Base-by-base conservation (phyloP, 1,140 invertebrate species). In the Drosophila pachea region DNA sequence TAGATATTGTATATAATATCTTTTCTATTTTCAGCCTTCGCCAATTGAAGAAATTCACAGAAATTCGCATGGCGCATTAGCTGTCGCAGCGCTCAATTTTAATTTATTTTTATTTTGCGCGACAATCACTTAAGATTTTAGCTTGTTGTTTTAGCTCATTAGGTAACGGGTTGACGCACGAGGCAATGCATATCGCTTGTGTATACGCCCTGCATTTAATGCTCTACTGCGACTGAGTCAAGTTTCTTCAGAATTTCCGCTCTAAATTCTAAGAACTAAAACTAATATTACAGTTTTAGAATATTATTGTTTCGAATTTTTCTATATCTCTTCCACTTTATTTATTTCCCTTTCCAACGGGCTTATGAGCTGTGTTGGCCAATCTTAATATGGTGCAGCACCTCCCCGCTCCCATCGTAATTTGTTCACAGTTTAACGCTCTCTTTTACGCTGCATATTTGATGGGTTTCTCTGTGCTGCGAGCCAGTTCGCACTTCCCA, bases 41-140 rank as follows among this genome's bases (percentile, higher is more conserved):
- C 2, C 38, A 42, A 29, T 59, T 67, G 48, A 8, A 14, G 35
- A 42, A 75, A 68, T 83, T 83, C 79, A 61, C 32, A 76, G 79
- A 83, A 83, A 79, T 76, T 74, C 12, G 47, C 64, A 86, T 86
- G 86, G 49, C 64, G 49, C 48, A 63, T 72, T 70, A 48, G 38
- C 53, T 43, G 53, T 32, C 38, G 12, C 38, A 43, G 4, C 29
- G 29, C 2, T 7, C 4, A n/a, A 40, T 50, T 50, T 70, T 67
- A 77, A 82, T 81, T 47, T 63, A 48, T 70, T 50, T 50, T 2
- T 22, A 22, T 22, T 22, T 22, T 22, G 1, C 22, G 29, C 29
- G 33, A 42, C 35, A 40, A 31, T 79, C 58, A 67, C 32, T 62
- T 49, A 31, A 54, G 7, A 38, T 12, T 55, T 56, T 69, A 55